Percentiles rank a stretch among this genome's conserved stretches.
Conservation (phyloP, 1,140 invertebrate genomes). For the Trachymyrmex septentrionalis region DNA sequence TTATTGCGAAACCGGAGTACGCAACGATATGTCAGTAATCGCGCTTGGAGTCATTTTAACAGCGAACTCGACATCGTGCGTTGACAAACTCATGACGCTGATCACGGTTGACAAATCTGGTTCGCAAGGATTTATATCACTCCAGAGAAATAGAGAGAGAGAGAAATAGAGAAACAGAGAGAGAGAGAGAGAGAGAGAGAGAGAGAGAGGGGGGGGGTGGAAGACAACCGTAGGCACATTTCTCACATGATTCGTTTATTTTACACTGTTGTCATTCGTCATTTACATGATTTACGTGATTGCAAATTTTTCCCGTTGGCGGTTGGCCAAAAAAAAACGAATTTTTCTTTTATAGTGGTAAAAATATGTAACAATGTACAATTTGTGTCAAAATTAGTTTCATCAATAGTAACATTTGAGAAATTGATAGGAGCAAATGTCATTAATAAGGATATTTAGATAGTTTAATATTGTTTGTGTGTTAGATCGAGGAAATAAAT, state of each 20-base stretch:
- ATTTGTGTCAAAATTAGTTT: neutral
- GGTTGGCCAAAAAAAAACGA: neutral
- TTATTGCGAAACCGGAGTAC: conserved; percentile 33
- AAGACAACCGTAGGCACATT: neutral
- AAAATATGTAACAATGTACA: neutral
- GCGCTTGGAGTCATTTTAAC: conserved; percentile 42
- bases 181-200: no score
- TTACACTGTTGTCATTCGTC: neutral
- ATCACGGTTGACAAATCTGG: conserved; percentile 59
- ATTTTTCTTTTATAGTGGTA: neutral
- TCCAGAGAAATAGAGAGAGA: no score
- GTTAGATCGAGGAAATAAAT: neutral
- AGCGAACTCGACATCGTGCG: conserved; percentile 12
- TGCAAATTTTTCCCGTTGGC: neutral
- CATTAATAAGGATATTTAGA: neutral
- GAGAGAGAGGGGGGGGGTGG: no score
- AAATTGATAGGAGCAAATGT: neutral
- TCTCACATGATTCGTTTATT: conserved; percentile 23
- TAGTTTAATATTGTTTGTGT: neutral
- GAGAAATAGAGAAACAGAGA: no score
- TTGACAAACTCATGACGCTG: conserved; percentile 37
- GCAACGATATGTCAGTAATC: conserved; percentile 31
- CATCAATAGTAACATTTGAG: neutral
- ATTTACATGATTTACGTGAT: conserved; percentile 3
- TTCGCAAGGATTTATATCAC: neutral